Base-by-base conservation (phyloP, 2,797 vertebrate species). In the Clarias pachynema region DNA sequence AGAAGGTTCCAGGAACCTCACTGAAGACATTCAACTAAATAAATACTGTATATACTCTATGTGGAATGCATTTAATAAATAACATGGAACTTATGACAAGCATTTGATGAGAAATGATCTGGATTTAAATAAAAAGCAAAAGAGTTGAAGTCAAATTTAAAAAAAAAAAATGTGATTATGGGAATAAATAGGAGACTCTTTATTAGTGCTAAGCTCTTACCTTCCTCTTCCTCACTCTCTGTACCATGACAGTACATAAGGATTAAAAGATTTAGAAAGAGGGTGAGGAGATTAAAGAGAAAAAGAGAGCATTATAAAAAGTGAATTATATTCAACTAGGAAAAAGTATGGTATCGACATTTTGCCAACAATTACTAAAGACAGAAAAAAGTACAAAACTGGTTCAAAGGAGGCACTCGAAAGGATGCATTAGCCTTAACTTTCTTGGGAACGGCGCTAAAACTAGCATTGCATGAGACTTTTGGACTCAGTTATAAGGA, bases 201-300 rank as follows among this genome's bases (percentile, higher is more conserved):
- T 72, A 87, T 89, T 85, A 34, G 7, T 85, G 44, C 81, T 69
- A 57, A 73, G 49, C 72, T 92, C 97, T 98, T 97, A 99, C 98
- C 98, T 97, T 96, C 95, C 79, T 93, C 94, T 86, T 87, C 91
- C 81, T 94, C 93, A 93, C 92, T 95, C 44, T 90, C 89, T 90
- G 87, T 81, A 68, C 84, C 59, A 84, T 31, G 60, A 34, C 62
- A 78, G 73, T 29, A 7, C 53, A 53, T 40, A 79, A 63, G 63
- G 59, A n/a, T 63, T 40, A 79, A 79, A 63, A 15, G 34, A n/a
- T 79, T 65, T 15, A 66, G 49, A 72, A 14, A 63, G n/a, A 49
- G n/a, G n/a, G 4, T 49, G 34, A 62, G 26, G 18, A 62, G 53
- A 68, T 72, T 70, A 84, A 84, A 44, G 37, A 73, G 0, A 62